Conservation (phyloP, 1,140 invertebrate genomes). For the Zaprionus kolodkinae region DNA sequence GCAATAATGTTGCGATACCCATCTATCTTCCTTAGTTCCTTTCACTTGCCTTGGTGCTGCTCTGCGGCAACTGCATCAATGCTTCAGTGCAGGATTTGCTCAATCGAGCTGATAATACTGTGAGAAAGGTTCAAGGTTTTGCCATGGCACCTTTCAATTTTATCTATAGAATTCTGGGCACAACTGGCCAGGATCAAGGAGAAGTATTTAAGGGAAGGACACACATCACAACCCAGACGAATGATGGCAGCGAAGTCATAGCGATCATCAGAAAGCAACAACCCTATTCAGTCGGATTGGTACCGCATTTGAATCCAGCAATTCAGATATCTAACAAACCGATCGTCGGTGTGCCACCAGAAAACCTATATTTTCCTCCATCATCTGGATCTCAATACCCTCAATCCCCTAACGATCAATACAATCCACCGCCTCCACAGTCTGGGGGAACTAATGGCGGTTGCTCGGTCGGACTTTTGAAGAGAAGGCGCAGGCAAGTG, state of each 20-base stretch:
- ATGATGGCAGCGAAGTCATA: slow-evolving; percentile 39
- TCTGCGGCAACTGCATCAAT: slow-evolving; percentile 24
- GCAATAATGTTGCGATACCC: background rate
- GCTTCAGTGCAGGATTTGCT: slow-evolving; percentile 34
- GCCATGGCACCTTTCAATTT: background rate
- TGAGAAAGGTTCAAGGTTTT: slow-evolving; percentile 14
- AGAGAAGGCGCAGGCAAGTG: background rate
- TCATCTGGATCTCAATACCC: background rate
- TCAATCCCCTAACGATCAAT: background rate
- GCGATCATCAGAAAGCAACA: slow-evolving; percentile 40
- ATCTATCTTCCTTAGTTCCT: slow-evolving; percentile 29
- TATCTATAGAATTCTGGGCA: background rate
- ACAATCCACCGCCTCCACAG: background rate
- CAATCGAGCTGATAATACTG: slow-evolving; percentile 13
- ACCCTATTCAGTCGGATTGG: background rate
- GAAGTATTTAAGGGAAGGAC: background rate
- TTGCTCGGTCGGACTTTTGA: background rate
- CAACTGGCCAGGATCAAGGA: background rate
- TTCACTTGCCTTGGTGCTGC: slow-evolving; percentile 29
- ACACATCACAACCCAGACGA: slow-evolving; percentile 16
- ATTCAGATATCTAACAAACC: background rate
- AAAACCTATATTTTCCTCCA: too few relatives aligned
- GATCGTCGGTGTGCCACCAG: too few relatives aligned
- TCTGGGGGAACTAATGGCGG: background rate
- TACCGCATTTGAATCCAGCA: background rate